Evolutionary conservation across 2,888 invertebrate genomes (phyloP).

Genomic region (Agapostemon virescens): DNA sequence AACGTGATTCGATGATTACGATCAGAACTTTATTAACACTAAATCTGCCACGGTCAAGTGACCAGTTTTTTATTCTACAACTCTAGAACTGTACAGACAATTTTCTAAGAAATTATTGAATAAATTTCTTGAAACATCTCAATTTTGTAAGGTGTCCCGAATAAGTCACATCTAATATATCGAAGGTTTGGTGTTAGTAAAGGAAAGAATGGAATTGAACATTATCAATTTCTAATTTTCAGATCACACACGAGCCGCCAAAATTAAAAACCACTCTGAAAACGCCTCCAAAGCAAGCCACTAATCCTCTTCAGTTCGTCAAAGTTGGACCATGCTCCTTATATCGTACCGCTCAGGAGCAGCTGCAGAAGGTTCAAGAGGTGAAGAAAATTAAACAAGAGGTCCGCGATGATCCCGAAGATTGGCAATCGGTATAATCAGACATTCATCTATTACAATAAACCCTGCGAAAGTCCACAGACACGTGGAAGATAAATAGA

Average conservation of each 20-base stretch:
- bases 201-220: background rate
- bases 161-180: no score
- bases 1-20: no score
- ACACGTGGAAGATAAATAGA: no score
- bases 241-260: conserved; percentile 78
- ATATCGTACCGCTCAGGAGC: conserved; percentile 91
- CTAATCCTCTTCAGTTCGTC: conserved; percentile 93
- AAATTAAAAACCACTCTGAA: conserved; percentile 78
- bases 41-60: no score
- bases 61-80: no score
- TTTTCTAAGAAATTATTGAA: no score
- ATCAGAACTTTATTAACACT: no score
- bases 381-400: conserved; percentile 91
- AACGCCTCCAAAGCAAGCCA: conserved; percentile 91
- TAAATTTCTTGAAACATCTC: no score
- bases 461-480: background rate
- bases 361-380: conserved; percentile 91
- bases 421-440: conserved; percentile 92
- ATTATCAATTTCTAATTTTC: conserved; percentile 30
- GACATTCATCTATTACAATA: background rate
- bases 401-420: conserved; percentile 91
- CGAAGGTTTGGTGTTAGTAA: background rate
- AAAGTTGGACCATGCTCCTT: conserved; percentile 93
- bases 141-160: no score
- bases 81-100: no score